Evolutionary conservation across 2,113 vertebrate genomes (phyloP), one percentile per base, ranked within the genome.

Genomic region (Copsychus sechellarum): DNA sequence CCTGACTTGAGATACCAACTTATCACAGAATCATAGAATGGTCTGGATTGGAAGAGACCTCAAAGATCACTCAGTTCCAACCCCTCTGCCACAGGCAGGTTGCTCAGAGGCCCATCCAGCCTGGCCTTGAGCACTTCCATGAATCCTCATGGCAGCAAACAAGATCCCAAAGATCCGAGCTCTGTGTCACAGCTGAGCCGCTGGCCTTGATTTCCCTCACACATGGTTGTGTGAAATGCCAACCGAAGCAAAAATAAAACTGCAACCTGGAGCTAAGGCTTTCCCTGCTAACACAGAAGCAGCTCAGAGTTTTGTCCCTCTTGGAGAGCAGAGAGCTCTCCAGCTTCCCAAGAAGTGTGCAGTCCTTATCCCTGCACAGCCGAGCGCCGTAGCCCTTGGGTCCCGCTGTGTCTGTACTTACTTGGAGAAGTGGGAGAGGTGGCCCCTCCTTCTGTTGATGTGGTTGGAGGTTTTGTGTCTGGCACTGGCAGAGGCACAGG

Each of bases 401-500:
- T 94, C 86, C 84, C 81, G 85, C 90, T 88, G 82, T 17, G 45
- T 88, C 90, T 73, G 78, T 97, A 99, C 99, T 99, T 97, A 99
- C 99, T 99, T 96, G 99, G 99, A 80, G 99, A 99, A 97, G 99
- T 99, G 96, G 99, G 99, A 83, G 99, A 99, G 97, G 99, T 98
- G 83, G 99, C 98, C 93, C 99, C 99, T 97, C 98, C 99, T 97
- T 99, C 99, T 84, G 99, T 98, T 93, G 99, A 99, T 36, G 99
- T 99, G 96, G 99, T 98, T 65, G 99, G 99, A 88, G 99, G 99
- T 98, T 99, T 99, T 97, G 99, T 98, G 98, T 99, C 99, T 97
- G 98, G 97, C 98, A 99, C 99, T 72, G 99, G 99, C 98, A 99
- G 98, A 95, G 99, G 99, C 97, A 99, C 99, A 91, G 99, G 99